These are phyloP conservation scores for Drosophila conformis DNA, from an alignment of 2,888 invertebrate genomes.

Conservation along the genomic window DNA sequence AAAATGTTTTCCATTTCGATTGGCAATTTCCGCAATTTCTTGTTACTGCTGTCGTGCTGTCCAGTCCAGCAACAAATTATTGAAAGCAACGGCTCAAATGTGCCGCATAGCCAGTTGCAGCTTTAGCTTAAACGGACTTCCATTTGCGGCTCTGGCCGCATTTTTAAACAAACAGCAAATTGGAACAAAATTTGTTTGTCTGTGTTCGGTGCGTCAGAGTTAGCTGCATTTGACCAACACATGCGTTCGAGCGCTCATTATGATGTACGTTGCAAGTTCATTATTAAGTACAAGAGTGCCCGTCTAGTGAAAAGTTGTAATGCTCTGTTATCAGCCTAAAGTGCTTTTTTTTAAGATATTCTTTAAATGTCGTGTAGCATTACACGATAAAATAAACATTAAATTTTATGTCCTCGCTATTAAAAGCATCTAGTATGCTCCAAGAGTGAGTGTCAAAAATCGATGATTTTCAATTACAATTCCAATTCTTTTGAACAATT, in stretches of 20 bases:
- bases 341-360: no score
- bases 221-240: constrained; percentile 15
- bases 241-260: constrained; percentile 16
- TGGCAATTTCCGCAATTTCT: constrained; percentile 82
- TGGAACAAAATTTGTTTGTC: constrained; percentile 26
- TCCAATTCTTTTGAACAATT: not conserved
- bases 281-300: not conserved
- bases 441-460: not conserved
- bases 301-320: not conserved
- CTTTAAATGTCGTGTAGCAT: not conserved
- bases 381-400: not conserved
- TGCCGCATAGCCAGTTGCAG: constrained; percentile 51
- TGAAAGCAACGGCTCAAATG: constrained; percentile 66
- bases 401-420: not conserved
- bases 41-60: constrained; percentile 20
- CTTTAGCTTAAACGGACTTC: constrained; percentile 3
- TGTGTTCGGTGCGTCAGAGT: constrained; percentile 37
- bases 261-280: constrained; percentile 16
- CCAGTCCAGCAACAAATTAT: constrained; percentile 60
- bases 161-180: constrained; percentile 20
- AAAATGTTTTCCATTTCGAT: constrained; percentile 83
- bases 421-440: not conserved
- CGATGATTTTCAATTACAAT: not conserved
- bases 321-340: not conserved
- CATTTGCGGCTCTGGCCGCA: not conserved